A percentile compares a stretch with the other conserved stretches of the same genome.
phyloP scores from a whole-genome alignment of 2,888 invertebrate species.

The Acleris cristana region DNA sequence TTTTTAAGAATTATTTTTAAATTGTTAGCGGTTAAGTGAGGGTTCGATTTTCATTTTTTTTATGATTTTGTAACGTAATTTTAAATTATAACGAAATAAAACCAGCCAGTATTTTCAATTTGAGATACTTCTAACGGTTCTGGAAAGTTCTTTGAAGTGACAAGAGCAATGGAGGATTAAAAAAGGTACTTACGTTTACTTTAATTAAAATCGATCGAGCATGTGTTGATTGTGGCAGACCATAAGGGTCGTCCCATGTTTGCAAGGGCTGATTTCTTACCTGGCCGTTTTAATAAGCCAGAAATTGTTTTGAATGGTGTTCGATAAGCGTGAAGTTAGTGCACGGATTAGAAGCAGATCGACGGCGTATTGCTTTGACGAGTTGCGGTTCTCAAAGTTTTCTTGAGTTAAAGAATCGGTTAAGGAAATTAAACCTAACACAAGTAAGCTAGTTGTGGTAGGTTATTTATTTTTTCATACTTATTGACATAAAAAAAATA shows the following conservation, averaged over 20 bases:
- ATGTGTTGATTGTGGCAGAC: conserved; percentile 37
- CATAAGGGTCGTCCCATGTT: conserved; percentile 30
- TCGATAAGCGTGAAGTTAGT: conserved; percentile 77
- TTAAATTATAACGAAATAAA: neutral
- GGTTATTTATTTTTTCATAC: too few relatives aligned
- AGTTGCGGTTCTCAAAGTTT: conserved; percentile 59
- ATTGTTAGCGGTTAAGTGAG: conserved; percentile 6
- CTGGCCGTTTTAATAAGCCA: conserved; percentile 76
- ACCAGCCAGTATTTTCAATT: neutral
- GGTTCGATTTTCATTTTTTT: conserved; percentile 13
- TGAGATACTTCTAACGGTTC: neutral
- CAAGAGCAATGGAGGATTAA: conserved; percentile 10
- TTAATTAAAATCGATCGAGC: conserved; percentile 38
- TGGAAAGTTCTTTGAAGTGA: conserved; percentile 1
- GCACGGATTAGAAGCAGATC: conserved; percentile 69
- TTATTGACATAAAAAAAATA: too few relatives aligned
- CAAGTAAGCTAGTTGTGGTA: neutral
- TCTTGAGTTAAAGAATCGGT: neutral
- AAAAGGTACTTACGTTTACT: conserved; percentile 29
- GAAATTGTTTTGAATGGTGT: conserved; percentile 80
- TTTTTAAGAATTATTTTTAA: conserved; percentile 38
- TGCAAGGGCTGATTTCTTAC: conserved; percentile 58
- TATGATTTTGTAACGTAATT: conserved; percentile 3
- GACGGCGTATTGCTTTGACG: conserved; percentile 56
- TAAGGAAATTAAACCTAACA: neutral